Evolutionary conservation across 2,888 invertebrate genomes (phyloP), one percentile per base, ranked within the genome.

Genomic region (Stenolophus ochropezus): DNA sequence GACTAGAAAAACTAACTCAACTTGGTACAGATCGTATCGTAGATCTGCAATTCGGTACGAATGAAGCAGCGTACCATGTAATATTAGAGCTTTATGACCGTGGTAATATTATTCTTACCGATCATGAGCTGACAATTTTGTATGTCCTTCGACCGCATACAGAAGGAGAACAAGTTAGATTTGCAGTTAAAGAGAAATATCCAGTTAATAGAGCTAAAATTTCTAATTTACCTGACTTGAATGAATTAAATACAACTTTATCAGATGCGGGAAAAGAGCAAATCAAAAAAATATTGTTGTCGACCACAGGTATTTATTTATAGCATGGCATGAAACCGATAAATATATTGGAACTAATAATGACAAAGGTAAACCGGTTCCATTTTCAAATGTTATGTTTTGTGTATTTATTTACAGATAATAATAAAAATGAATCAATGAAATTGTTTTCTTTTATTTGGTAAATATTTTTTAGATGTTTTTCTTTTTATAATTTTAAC

Each of bases 101-200:
- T 85, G 98, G 99, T 77, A 99, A 99, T 89, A 94, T 99, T 14
- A 92, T 99, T 78, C 91, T 99, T 2, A 97, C 98, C 0, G 99
- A 99, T 90, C 91, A 93, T 86, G 94, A 97, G 85, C 94, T 96
- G 91, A 95, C 92, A 0, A 99, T 98, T 86, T 91, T 99, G 6
- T 96, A 98, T 89, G 94, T 99, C n/a, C 90, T 99, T 1, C 91
- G 98, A 49, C 97, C 98, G 0, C 95, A 98, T 86, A 94, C 94
- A 1, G 98, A 98, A 89, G 97, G 96, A 1, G 97, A 98, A 87
- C 96, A 96, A 89, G 90, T 96, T 81, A 95, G 94, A 85, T 96
- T 98, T 91, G 96, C 96, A 61, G 98, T 98, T 0, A 94, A 94
- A 87, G 98, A 99, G 88, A 96, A 94, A 86, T 99, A 98, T 90